phyloP scores from a whole-genome alignment of 2,888 invertebrate species.

The Drosophila fungiperda region DNA sequence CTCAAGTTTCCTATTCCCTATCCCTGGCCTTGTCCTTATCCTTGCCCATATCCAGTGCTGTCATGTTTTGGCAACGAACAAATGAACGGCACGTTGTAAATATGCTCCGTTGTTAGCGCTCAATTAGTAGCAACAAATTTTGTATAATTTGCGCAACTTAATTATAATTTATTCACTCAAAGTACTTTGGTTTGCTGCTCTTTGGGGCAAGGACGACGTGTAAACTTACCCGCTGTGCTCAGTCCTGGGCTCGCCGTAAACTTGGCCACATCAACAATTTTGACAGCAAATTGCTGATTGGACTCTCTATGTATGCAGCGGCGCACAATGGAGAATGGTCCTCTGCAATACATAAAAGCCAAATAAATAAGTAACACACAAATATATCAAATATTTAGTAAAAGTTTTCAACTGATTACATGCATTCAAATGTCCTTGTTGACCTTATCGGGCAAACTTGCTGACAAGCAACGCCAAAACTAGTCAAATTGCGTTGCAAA shows the following conservation, averaged over 20 bases:
- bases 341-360: slow-evolving; percentile 87
- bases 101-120: slow-evolving; percentile 42
- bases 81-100: slow-evolving; percentile 43
- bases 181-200: slow-evolving; percentile 22
- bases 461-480: slow-evolving; percentile 14
- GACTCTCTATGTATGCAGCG: slow-evolving; percentile 98
- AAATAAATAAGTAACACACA: slow-evolving; percentile 3
- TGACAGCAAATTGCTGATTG: slow-evolving; percentile 98
- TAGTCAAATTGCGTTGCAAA: slow-evolving; percentile 9
- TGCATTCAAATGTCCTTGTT: slow-evolving; percentile 19
- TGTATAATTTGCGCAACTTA: slow-evolving; percentile 78
- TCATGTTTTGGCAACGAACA: background rate
- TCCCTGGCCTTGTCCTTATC: background rate
- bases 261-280: slow-evolving; percentile 98
- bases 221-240: slow-evolving; percentile 94
- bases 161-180: slow-evolving; percentile 78
- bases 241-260: slow-evolving; percentile 98
- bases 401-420: slow-evolving; percentile 29
- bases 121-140: slow-evolving; percentile 74
- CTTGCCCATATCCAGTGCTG: slow-evolving; percentile 12
- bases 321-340: slow-evolving; percentile 98
- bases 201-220: slow-evolving; percentile 46
- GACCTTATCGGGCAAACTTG: slow-evolving; percentile 27
- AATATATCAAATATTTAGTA: slow-evolving; percentile 12
- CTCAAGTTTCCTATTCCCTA: background rate